Conservation (phyloP, 23 tunicate species). For the Clavelina lepadiformis region DNA sequence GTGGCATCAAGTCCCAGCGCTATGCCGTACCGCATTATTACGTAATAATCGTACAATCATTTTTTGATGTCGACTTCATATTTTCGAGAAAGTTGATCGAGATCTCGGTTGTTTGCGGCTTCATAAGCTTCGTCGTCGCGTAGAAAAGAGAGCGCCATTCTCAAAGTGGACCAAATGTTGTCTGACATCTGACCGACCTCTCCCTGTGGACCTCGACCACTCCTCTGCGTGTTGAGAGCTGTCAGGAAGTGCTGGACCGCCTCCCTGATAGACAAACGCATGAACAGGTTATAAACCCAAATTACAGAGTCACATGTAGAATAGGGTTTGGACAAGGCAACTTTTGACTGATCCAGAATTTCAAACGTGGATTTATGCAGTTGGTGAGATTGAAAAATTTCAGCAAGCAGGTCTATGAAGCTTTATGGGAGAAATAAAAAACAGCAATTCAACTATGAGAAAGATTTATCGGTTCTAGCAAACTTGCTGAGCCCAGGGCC, state of each 20-base stretch:
- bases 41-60: no score
- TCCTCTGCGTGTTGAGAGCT: constrained; percentile 67
- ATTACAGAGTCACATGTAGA: background rate
- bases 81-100: constrained; percentile 34
- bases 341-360: background rate
- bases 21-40: no score
- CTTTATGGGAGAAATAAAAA: no score
- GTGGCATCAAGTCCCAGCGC: no score
- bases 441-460: no score
- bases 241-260: constrained; percentile 85
- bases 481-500: no score
- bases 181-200: constrained; percentile 79
- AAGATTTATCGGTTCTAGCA: no score
- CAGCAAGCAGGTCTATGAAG: no score
- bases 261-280: constrained; percentile 36
- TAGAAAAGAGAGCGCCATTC: constrained; percentile 70
- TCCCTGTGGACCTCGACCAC: constrained; percentile 73
- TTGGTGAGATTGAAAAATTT: no score
- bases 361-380: background rate
- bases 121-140: constrained; percentile 56
- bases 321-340: background rate
- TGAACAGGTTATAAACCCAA: background rate
- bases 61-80: constrained; percentile 32
- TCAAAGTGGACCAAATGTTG: constrained; percentile 78
- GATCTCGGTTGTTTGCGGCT: constrained; percentile 50